Percentiles rank a stretch among this genome's conserved stretches.
Evolutionary conservation across 2,113 vertebrate species (phyloP).

Genomic region (Chloropsis hardwickii): DNA sequence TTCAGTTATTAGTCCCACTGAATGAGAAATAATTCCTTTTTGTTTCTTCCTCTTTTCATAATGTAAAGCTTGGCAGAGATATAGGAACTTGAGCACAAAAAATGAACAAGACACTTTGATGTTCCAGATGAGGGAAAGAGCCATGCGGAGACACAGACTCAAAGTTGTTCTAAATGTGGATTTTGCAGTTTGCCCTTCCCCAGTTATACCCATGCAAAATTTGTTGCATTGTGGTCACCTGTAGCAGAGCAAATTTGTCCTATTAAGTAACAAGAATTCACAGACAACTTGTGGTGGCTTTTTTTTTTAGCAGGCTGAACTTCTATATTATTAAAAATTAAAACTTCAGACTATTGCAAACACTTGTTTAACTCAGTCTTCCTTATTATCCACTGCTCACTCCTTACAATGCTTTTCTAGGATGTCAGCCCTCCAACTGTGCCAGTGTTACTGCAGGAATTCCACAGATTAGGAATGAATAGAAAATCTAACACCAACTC

Average conservation of each 20-base stretch:
- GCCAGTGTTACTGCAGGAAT: background rate
- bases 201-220: background rate
- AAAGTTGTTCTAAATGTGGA: background rate
- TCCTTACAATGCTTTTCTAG: background rate
- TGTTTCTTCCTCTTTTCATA: background rate
- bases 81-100: background rate
- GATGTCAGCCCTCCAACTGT: background rate
- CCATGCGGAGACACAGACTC: background rate
- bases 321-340: background rate
- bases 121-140: background rate
- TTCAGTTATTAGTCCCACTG: constrained; percentile 8
- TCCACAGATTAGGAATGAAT: background rate
- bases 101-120: background rate
- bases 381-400: background rate
- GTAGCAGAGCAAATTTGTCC: background rate
- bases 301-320: background rate
- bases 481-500: background rate
- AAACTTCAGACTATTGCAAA: background rate
- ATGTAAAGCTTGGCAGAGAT: background rate
- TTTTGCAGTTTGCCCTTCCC: background rate
- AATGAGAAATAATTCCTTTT: constrained; percentile 16
- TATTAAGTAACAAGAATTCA: background rate
- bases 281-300: background rate
- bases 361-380: background rate
- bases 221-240: background rate